A percentile compares a stretch with the other conserved stretches of the same genome.
phyloP scores from a whole-genome alignment of 1,140 invertebrate genomes.

The Drosophila lacertosa region DNA sequence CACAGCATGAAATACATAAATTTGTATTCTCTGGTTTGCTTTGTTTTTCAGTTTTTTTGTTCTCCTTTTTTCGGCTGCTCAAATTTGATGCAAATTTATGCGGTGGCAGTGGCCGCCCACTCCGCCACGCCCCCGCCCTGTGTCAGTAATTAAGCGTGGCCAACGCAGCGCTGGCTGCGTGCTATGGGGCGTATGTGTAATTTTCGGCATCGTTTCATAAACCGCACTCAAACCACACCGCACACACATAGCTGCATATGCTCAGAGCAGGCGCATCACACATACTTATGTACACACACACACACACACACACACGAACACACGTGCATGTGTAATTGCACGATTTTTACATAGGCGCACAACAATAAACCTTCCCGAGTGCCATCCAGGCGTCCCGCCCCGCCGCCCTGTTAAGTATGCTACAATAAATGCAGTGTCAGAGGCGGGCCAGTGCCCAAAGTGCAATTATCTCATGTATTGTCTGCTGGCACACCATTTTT shows the following conservation, averaged over 20 bases:
- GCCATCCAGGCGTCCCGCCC: slow-evolving; percentile 9
- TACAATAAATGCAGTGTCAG: slow-evolving; percentile 81
- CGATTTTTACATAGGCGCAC: slow-evolving; percentile 73
- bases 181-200: slow-evolving; percentile 80
- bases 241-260: not conserved
- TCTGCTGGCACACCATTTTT: slow-evolving; percentile 48
- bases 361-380: slow-evolving; percentile 68
- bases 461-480: slow-evolving; percentile 82
- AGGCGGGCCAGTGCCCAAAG: slow-evolving; percentile 70
- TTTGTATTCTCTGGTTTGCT: slow-evolving; percentile 43
- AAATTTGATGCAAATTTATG: slow-evolving; percentile 77
- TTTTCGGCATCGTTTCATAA: slow-evolving; percentile 82
- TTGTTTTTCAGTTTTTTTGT: slow-evolving; percentile 11
- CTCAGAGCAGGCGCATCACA: slow-evolving; percentile 11
- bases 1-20: slow-evolving; percentile 54
- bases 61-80: slow-evolving; percentile 47
- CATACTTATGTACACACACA: slow-evolving; percentile 10
- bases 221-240: slow-evolving; percentile 48
- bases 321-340: slow-evolving; percentile 58
- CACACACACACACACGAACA: too few species aligned
- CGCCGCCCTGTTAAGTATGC: slow-evolving; percentile 74
- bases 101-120: slow-evolving; percentile 33
- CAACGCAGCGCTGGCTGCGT: slow-evolving; percentile 49
- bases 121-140: not conserved
- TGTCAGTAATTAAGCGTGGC: slow-evolving; percentile 72